Percentiles rank a stretch among this genome's conserved stretches.
Evolutionary conservation across 2,113 vertebrate species (phyloP).

Genomic region (Diadophis punctatus): DNA sequence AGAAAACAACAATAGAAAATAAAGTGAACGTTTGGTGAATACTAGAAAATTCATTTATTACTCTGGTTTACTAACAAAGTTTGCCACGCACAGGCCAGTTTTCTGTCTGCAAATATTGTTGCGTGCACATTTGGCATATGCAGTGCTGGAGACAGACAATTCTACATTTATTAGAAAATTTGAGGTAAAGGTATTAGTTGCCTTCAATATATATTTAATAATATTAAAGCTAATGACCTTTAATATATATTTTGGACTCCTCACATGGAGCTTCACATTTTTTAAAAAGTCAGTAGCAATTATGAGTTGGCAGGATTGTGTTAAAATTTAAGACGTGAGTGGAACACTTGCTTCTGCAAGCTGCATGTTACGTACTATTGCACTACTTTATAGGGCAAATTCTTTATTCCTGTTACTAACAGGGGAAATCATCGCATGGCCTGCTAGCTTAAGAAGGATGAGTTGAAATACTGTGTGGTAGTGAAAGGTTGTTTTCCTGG

Average conservation of each 20-base stretch:
- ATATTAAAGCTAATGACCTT: neutral
- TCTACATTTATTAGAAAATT: neutral
- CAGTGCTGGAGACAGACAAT: too few relatives aligned
- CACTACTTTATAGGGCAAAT: neutral
- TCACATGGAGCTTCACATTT: neutral
- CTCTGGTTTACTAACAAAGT: conserved; percentile 44
- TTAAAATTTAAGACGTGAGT: neutral
- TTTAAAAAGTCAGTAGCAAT: neutral
- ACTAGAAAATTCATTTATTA: conserved; percentile 41
- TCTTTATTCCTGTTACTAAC: neutral
- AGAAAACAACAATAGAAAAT: conserved; percentile 20
- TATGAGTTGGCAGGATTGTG: neutral
- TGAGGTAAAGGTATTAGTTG: neutral
- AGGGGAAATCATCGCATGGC: neutral
- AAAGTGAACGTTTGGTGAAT: conserved; percentile 41
- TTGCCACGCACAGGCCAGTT: conserved; percentile 4
- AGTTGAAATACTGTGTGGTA: neutral
- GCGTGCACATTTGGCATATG: neutral
- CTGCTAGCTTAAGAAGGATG: neutral
- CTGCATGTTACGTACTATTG: neutral
- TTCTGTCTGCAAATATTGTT: neutral
- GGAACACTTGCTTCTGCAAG: neutral
- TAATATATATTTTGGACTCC: neutral
- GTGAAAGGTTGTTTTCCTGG: neutral
- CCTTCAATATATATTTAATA: neutral